Evolutionary conservation across 2,888 invertebrate genomes (phyloP), one percentile per base, ranked within the genome.

Genomic region (Drosophila affinis): DNA sequence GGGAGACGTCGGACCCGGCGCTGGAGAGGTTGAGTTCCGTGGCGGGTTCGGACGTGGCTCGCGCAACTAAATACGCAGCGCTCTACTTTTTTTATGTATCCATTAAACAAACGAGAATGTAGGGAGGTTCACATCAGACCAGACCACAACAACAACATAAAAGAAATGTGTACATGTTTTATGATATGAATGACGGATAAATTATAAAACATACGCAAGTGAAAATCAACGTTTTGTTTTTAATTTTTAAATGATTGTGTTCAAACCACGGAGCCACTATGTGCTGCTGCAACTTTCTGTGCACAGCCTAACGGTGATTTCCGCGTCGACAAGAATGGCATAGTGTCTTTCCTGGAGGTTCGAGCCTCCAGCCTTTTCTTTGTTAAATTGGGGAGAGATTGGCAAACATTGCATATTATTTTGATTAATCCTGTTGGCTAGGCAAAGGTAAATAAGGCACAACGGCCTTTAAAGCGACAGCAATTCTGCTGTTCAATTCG

Each of bases 1-100:
- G 93, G 97, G 97, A 75, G 99, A 99, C 93, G 99, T 98, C 88
- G 99, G 99, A 79, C 97, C 98, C 89, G 99, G 99, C 78, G 96
- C 97, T 69, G 97, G 96, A 79, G 96, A 96, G 92, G 95, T 99
- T 90, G 98, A 98, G 95, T 98, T 98, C 93, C 95, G 95, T 93
- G 96, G 96, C 91, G 96, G 96, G 87, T 96, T 95, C 87, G 96
- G 96, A 89, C 94, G 96, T 92, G 96, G 96, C 85, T 94, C 95
- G 70, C 92, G 93, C 79, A 93, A 82, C 77, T 89, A 88, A 67
- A 57, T 24, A 21, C 49, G 46, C 65, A 54, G 55, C 68, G 62
- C 64, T 64, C 65, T 62, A 44, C 68, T 77, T 84, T 77, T 82
- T 73, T 73, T 53, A 72, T 65, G 53, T 57, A 69, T 75, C 68